A percentile compares a stretch with the other conserved stretches of the same genome.
Conservation (phyloP, 2,888 invertebrate species). For the Sphinx pinastri region DNA sequence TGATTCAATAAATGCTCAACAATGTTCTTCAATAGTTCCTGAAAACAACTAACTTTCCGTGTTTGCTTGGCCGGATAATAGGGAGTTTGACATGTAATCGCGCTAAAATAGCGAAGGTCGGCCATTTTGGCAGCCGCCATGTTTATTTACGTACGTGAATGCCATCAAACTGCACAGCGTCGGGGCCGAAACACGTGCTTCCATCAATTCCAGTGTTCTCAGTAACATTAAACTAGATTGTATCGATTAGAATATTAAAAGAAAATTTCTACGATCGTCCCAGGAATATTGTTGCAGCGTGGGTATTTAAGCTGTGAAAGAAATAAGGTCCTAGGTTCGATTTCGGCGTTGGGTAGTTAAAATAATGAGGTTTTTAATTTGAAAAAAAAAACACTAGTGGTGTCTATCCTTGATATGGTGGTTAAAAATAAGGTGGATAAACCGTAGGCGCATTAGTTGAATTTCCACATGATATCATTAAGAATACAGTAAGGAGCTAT, state of each 20-base stretch:
- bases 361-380: too few relatives aligned
- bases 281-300: too few relatives aligned
- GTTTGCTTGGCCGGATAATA: slow-evolving; percentile 57
- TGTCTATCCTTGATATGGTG: too few relatives aligned
- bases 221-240: not conserved
- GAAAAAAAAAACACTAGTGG: too few relatives aligned
- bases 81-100: slow-evolving; percentile 63
- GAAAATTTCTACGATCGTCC: too few relatives aligned
- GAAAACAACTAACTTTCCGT: slow-evolving; percentile 42
- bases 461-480: not conserved
- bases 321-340: too few relatives aligned
- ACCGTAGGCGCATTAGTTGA: too few relatives aligned
- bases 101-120: slow-evolving; percentile 80
- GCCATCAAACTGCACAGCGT: slow-evolving; percentile 74
- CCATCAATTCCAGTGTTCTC: slow-evolving; percentile 56
- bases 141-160: slow-evolving; percentile 81
- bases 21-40: slow-evolving; percentile 28
- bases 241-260: too few relatives aligned
- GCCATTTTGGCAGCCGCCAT: slow-evolving; percentile 76
- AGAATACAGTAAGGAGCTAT: too few relatives aligned
- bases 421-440: too few relatives aligned
- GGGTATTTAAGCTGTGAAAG: too few relatives aligned
- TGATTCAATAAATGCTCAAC: not conserved
- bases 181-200: slow-evolving; percentile 70
- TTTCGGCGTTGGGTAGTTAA: too few relatives aligned